A percentile compares a stretch with the other conserved stretches of the same genome.
These are phyloP conservation scores for Adineta ricciae DNA, from an alignment of 2,888 invertebrate species.

Conservation along the genomic window DNA sequence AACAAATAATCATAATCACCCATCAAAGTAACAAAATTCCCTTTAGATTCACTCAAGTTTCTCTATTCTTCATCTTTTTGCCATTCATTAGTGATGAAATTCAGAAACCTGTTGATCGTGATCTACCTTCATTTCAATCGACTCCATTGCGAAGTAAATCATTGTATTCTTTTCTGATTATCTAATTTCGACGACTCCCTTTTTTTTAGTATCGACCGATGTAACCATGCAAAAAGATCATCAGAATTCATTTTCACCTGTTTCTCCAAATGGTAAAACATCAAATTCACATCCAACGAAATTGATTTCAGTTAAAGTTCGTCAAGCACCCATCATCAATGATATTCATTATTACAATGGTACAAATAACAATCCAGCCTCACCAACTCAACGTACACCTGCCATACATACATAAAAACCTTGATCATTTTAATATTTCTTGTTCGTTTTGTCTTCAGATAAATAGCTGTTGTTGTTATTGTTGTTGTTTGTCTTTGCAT, in stretches of 20 bases:
- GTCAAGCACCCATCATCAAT: neutral
- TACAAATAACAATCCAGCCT: neutral
- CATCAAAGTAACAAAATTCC: no score
- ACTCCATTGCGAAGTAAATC: neutral
- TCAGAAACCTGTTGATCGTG: neutral
- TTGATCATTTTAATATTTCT: neutral
- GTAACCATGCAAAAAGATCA: neutral
- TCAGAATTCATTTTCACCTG: neutral
- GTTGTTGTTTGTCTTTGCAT: neutral
- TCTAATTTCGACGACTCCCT: no score
- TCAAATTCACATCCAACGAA: neutral
- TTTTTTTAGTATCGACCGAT: neutral
- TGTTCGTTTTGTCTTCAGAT: neutral
- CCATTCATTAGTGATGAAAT: no score
- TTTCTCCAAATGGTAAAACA: neutral
- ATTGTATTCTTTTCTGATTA: no score
- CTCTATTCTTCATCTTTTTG: no score
- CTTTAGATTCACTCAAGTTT: no score
- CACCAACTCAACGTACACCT: neutral
- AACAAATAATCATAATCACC: neutral
- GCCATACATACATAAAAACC: neutral
- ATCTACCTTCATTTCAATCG: constrained; percentile 17
- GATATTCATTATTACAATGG: constrained; percentile 11
- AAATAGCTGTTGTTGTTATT: neutral
- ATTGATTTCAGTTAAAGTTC: constrained; percentile 2